Conservation (phyloP, 2,113 vertebrate species). For the Rhombomys opimus region DNA sequence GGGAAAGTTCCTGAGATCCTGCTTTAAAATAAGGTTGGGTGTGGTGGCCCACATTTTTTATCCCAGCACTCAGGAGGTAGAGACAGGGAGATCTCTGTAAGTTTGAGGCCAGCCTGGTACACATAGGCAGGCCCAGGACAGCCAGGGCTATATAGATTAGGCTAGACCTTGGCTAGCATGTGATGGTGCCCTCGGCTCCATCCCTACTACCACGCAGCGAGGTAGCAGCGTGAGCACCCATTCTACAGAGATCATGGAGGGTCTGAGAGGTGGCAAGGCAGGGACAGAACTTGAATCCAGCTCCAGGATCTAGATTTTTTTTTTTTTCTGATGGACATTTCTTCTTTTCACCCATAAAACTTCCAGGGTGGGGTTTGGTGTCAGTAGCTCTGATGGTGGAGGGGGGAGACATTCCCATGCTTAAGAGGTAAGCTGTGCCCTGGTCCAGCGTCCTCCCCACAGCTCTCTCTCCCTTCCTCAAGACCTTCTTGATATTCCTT, state of each 20-base stretch:
- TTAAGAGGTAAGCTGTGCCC: not conserved
- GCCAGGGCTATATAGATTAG: not conserved
- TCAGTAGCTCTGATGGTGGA: not conserved
- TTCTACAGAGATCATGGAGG: not conserved
- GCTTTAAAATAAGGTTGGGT: not conserved
- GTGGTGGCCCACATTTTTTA: not conserved
- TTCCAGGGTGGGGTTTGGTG: not conserved
- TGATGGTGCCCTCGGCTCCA: too few relatives aligned
- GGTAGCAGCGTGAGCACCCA: fast-evolving
- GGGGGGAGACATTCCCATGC: not conserved
- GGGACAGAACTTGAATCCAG: not conserved
- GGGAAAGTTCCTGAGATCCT: not conserved
- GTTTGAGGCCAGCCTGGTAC: not conserved
- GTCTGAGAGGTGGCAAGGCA: not conserved
- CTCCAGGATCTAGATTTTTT: not conserved
- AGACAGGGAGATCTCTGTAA: not conserved
- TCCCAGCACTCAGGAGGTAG: not conserved
- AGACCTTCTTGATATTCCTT: not conserved
- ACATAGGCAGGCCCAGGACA: not conserved
- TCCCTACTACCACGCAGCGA: not conserved
- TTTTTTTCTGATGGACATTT: not conserved
- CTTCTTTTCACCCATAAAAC: not conserved
- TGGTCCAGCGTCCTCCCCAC: not conserved
- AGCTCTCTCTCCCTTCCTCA: not conserved
- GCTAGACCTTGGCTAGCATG: not conserved